Evolutionary conservation across 2,113 vertebrate species (phyloP), one percentile per base, ranked within the genome.

Genomic region (Tretioscincus oriximinensis): DNA sequence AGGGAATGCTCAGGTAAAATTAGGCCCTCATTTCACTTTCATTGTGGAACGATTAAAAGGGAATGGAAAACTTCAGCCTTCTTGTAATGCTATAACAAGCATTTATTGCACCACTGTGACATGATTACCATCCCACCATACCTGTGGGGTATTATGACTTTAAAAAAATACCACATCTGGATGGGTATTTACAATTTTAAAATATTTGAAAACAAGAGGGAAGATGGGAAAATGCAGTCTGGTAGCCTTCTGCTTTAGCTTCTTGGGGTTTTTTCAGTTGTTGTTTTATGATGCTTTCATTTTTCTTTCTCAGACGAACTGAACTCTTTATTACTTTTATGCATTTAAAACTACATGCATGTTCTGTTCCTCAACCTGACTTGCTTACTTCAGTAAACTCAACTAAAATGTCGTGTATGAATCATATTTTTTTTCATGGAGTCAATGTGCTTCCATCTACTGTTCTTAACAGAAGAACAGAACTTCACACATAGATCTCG

Each of bases 321-420:
- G 4, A 58, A 60, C 69, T 49, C 0, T 0, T 10, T 61, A 20
- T 76, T 7, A 7, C 1, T 8, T 82, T 31, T 2, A 18, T 79
- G 45, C 70, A 29, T 76, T 86, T 89, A 82, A 80, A 86, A 49
- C 1, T 10, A 28, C 60, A 29, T 77, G n/a, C 5, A 83, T 82
- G 11, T 64, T 71, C 75, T 76, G 31, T 78, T 68, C 31, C 2
- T 73, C 61, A 29, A 14, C 26, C 22, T 68, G 24, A 35, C 76
- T 85, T 90, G 73, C 79, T 83, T 82, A 76, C 51, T 22, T 63
- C 47, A 84, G 2, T 69, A 77, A 84, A 74, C 10, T 18, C 78
- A 11, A 4, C 24, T 51, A 26, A 60, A 60, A 60, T 60, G 22
- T 73, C 77, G 47, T 51, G 78, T 2, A 14, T 82, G 81, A 81